Percentiles rank a stretch among this genome's conserved stretches.
Evolutionary conservation across 2,797 vertebrate genomes (phyloP).

Genomic region (Cirrhinus molitorella): DNA sequence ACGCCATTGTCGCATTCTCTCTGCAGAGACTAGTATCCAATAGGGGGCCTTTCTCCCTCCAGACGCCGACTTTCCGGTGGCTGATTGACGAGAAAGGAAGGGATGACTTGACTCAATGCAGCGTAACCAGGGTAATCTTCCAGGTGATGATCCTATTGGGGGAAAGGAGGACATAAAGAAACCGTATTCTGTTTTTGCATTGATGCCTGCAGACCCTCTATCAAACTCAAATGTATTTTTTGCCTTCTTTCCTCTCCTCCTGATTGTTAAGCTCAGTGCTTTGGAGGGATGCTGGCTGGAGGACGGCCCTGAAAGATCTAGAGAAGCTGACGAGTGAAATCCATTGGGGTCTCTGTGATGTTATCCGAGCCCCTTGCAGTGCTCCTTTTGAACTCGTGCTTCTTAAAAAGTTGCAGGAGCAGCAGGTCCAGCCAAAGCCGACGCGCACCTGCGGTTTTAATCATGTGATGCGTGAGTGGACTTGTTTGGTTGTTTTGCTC

Average conservation of each 20-base stretch:
- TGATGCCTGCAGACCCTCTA: slow-evolving; percentile 65
- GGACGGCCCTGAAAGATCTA: slow-evolving; percentile 60
- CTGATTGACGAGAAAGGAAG: slow-evolving; percentile 63
- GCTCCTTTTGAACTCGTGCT: slow-evolving; percentile 48
- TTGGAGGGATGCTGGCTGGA: slow-evolving; percentile 60
- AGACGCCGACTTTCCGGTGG: slow-evolving; percentile 55
- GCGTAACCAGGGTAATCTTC: slow-evolving; percentile 67
- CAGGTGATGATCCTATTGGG: slow-evolving; percentile 69
- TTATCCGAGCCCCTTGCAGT: slow-evolving; percentile 59
- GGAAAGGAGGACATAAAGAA: slow-evolving; percentile 57
- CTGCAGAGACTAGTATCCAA: slow-evolving; percentile 41
- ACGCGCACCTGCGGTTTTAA: slow-evolving; percentile 28
- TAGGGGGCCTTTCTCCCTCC: slow-evolving; percentile 41
- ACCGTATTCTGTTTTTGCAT: slow-evolving; percentile 62
- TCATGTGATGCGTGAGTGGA: slow-evolving; percentile 33
- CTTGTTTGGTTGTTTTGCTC: slow-evolving; percentile 37
- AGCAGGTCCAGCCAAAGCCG: slow-evolving; percentile 22
- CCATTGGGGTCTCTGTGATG: slow-evolving; percentile 58
- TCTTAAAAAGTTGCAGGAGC: slow-evolving; percentile 26
- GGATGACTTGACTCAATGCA: slow-evolving; percentile 64
- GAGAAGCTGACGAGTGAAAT: slow-evolving; percentile 67
- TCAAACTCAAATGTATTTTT: slow-evolving; percentile 59
- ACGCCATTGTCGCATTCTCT: slow-evolving; percentile 41
- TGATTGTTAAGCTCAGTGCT: slow-evolving; percentile 55
- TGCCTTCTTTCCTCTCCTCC: slow-evolving; percentile 2